These are phyloP conservation scores for Acanthosepion lycidas DNA, from an alignment of 2,888 invertebrate species.

Conservation along the genomic window DNA sequence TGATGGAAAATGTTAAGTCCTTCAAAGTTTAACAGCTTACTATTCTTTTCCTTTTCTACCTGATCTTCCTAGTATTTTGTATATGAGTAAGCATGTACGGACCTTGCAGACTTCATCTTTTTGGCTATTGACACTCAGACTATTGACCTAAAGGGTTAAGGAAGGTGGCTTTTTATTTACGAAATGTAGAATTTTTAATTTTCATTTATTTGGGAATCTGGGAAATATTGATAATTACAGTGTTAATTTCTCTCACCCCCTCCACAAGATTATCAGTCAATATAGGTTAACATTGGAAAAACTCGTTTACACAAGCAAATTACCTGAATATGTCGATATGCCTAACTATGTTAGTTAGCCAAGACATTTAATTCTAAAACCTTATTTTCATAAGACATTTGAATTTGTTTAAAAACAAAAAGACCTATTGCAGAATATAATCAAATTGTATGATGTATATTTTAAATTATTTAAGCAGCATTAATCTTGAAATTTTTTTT, in stretches of 20 bases:
- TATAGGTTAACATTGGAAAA: too few relatives aligned
- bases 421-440: not conserved
- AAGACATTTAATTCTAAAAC: not conserved
- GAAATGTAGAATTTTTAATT: too few relatives aligned
- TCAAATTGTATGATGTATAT: not conserved
- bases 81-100: not conserved
- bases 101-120: not conserved
- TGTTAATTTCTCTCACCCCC: not conserved
- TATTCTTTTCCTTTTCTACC: not conserved
- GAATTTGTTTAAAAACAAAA: not conserved
- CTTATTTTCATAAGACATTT: not conserved
- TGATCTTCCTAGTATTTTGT: not conserved
- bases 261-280: not conserved
- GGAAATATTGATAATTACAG: not conserved
- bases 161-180: too few relatives aligned
- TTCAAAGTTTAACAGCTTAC: not conserved
- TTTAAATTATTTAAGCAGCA: not conserved
- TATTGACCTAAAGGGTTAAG: too few relatives aligned
- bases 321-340: not conserved
- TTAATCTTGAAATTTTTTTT: not conserved
- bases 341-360: not conserved
- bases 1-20: not conserved
- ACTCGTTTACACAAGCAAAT: not conserved
- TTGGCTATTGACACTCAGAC: not conserved
- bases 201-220: not conserved